Conservation (phyloP, 2,888 invertebrate genomes). For the Odontothrips loti region DNA sequence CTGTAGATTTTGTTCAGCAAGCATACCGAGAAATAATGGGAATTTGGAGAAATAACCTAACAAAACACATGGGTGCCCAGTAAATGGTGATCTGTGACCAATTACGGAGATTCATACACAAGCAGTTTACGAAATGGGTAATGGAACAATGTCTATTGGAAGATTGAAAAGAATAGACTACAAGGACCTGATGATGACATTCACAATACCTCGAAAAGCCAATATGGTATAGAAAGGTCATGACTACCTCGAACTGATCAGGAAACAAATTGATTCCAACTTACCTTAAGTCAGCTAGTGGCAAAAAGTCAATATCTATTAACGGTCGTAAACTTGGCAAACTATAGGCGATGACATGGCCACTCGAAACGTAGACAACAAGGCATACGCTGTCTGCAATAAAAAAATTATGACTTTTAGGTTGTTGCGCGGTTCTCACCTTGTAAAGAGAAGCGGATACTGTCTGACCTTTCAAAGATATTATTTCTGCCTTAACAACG, state of each 20-base stretch:
- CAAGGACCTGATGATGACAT: too few relatives aligned
- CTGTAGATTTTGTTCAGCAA: too few relatives aligned
- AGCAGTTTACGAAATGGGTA: neutral
- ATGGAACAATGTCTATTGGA: too few relatives aligned
- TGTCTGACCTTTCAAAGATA: constrained; percentile 75
- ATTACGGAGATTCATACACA: neutral
- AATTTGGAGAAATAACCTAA: neutral
- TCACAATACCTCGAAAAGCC: too few relatives aligned
- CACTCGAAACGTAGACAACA: constrained; percentile 90
- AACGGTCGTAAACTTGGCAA: constrained; percentile 91
- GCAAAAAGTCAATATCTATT: constrained; percentile 90
- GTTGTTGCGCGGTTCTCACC: neutral
- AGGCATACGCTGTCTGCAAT: constrained; percentile 87
- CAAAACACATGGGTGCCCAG: neutral
- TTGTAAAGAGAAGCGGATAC: neutral
- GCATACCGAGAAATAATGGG: too few relatives aligned
- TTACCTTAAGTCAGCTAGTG: constrained; percentile 89
- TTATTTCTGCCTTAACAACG: constrained; percentile 90
- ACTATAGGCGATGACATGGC: constrained; percentile 89
- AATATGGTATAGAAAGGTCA: too few relatives aligned
- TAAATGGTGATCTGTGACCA: neutral
- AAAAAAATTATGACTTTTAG: constrained; percentile 25
- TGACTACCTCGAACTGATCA: too few relatives aligned
- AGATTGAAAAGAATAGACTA: too few relatives aligned
- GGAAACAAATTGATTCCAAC: constrained; percentile 37